Conservation (phyloP, 2,113 vertebrate genomes). For the Anseranas semipalmata region DNA sequence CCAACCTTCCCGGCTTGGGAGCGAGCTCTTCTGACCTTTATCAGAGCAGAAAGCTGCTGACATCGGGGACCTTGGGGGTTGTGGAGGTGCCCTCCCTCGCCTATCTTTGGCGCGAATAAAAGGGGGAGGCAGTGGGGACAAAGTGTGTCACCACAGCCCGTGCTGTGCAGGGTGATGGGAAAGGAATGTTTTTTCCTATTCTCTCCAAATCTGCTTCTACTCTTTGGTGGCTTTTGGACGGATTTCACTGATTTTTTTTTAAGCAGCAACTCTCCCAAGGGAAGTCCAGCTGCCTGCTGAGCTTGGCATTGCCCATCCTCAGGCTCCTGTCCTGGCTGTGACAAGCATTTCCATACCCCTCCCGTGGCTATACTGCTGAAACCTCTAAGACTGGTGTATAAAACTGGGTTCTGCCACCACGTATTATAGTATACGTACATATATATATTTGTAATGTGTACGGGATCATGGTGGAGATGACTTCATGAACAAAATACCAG, state of each 20-base stretch:
- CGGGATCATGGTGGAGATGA: not conserved
- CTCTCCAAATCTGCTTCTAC: not conserved
- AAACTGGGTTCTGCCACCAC: not conserved
- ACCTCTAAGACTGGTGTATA: not conserved
- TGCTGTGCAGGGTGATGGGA: not conserved
- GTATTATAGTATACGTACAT: not conserved
- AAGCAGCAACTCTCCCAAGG: not conserved
- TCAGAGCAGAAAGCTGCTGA: conserved; percentile 36
- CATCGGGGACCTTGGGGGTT: not conserved
- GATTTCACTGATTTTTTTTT: not conserved
- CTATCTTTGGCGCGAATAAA: not conserved
- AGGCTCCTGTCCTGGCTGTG: not conserved
- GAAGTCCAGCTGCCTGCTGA: not conserved
- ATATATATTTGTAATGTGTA: not conserved
- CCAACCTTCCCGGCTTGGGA: not conserved
- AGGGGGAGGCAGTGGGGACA: not conserved
- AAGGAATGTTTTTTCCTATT: not conserved
- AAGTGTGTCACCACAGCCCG: not conserved
- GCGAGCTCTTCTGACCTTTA: conserved; percentile 30
- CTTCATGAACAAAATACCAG: not conserved
- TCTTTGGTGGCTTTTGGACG: not conserved
- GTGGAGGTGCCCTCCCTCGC: not conserved
- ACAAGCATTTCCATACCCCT: not conserved
- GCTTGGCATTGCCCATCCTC: not conserved
- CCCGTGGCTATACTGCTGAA: not conserved